Percentiles rank a stretch among this genome's conserved stretches.
phyloP scores from a whole-genome alignment of 2,888 invertebrate species.

The Sphinx pinastri region DNA sequence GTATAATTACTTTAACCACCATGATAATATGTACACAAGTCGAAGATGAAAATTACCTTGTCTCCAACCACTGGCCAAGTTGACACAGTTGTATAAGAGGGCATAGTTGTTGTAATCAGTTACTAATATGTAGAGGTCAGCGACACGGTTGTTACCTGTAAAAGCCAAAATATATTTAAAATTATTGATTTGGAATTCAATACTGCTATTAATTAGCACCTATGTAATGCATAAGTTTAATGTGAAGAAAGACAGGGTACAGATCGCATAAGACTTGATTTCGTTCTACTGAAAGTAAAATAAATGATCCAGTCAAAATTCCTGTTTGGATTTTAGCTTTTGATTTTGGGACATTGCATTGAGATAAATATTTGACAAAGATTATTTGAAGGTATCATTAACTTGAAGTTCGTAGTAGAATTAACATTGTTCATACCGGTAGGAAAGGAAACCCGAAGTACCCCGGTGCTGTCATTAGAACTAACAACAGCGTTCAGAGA shows the following conservation, averaged over 20 bases:
- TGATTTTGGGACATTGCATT: too few species aligned
- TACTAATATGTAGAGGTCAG: constrained; percentile 60
- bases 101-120: constrained; percentile 69
- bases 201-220: too few species aligned
- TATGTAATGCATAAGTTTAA: too few species aligned
- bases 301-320: too few species aligned
- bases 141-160: constrained; percentile 46
- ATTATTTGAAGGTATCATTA: neutral
- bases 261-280: too few species aligned
- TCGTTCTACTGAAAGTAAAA: too few species aligned
- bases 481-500: constrained; percentile 76
- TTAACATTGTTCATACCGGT: constrained; percentile 69
- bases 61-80: constrained; percentile 50
- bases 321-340: too few species aligned
- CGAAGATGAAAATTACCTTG: constrained; percentile 53
- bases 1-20: too few species aligned
- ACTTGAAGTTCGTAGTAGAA: neutral
- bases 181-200: neutral
- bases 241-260: too few species aligned
- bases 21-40: too few species aligned
- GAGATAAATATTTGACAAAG: too few species aligned
- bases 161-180: constrained; percentile 25
- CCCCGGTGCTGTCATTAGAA: constrained; percentile 74
- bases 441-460: constrained; percentile 81
- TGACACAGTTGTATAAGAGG: constrained; percentile 65